phyloP scores from a whole-genome alignment of 2,113 vertebrate genomes.

The Aldabrachelys gigantea region DNA sequence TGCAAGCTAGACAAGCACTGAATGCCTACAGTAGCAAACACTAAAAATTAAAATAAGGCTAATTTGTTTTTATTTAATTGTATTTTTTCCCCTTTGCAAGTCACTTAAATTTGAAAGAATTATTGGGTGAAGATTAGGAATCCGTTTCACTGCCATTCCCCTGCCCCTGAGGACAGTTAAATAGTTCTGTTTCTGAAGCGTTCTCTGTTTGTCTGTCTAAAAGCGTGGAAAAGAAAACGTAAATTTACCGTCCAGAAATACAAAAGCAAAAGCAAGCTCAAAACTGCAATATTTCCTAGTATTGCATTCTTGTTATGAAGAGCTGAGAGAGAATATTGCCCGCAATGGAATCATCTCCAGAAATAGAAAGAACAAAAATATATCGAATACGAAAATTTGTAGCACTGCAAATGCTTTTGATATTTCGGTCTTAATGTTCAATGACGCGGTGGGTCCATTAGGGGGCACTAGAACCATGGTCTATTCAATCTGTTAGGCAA shows the following conservation, averaged over 20 bases:
- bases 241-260: not conserved
- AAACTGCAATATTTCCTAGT: not conserved
- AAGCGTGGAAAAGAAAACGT: rapidly evolving
- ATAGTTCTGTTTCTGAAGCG: not conserved
- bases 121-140: not conserved
- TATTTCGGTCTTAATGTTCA: not conserved
- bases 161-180: not conserved
- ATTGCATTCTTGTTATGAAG: not conserved
- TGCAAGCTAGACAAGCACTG: slow-evolving; percentile 58
- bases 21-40: slow-evolving; percentile 30
- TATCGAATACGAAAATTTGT: rapidly evolving
- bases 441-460: slow-evolving; percentile 26
- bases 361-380: rapidly evolving
- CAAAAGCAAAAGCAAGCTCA: rapidly evolving
- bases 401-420: rapidly evolving
- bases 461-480: slow-evolving; percentile 70
- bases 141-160: not conserved
- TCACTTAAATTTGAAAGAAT: not conserved
- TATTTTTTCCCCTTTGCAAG: not conserved
- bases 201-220: not conserved
- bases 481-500: not conserved
- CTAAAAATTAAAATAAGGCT: not conserved
- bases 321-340: not conserved
- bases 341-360: rapidly evolving
- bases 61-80: not conserved